A percentile compares a stretch with the other conserved stretches of the same genome.
phyloP scores from a whole-genome alignment of 2,113 vertebrate species.

The Dipodomys spectabilis region DNA sequence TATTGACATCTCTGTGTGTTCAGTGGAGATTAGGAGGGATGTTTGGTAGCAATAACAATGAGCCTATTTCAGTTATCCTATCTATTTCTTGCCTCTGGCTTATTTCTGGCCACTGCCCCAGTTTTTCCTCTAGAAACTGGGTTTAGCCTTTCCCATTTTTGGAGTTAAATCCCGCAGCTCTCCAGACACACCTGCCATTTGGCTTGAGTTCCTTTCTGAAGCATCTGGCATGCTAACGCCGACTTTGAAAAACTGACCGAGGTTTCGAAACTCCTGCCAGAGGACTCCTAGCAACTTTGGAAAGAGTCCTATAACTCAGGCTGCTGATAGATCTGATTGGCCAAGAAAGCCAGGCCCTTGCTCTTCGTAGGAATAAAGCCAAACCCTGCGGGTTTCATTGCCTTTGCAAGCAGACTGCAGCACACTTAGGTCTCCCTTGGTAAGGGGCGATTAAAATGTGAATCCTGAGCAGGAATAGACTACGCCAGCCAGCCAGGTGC shows the following conservation, averaged over 20 bases:
- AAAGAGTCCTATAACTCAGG: background rate
- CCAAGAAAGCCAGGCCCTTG: background rate
- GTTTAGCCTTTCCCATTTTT: background rate
- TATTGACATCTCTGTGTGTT: conserved; percentile 84
- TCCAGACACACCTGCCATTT: conserved; percentile 5
- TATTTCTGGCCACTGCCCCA: background rate
- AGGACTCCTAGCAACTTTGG: conserved; percentile 15
- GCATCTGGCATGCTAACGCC: background rate
- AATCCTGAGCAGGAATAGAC: background rate
- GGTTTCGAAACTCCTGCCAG: conserved; percentile 10
- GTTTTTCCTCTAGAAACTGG: background rate
- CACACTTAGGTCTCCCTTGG: background rate
- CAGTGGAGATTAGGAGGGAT: conserved; percentile 84
- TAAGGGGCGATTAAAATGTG: background rate
- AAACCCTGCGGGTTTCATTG: background rate
- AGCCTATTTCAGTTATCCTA: conserved; percentile 84
- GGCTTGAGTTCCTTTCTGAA: background rate
- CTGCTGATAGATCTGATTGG: background rate
- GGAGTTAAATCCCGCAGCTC: background rate
- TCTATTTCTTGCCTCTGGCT: background rate
- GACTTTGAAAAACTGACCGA: conserved; percentile 29
- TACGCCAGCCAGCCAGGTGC: background rate
- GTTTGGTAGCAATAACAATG: conserved; percentile 85
- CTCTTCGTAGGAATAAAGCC: background rate
- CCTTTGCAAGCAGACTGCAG: background rate